These are phyloP conservation scores for Protosalanx chinensis DNA, from an alignment of 2,797 vertebrate species.

Conservation along the genomic window DNA sequence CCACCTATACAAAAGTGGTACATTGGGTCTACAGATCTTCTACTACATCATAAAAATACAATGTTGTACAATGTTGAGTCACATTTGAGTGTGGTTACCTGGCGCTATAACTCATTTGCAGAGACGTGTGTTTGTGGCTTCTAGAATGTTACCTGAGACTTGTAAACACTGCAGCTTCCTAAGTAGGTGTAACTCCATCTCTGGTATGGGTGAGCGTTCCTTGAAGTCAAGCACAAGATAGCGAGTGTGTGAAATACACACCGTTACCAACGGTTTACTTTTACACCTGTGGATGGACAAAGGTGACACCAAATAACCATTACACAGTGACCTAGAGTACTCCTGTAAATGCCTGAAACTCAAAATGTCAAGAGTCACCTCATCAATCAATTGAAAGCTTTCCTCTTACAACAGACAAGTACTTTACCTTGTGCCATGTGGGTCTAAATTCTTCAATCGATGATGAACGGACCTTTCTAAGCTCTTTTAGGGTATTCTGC, in stretches of 20 bases:
- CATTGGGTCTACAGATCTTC: neutral
- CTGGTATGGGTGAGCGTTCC: neutral
- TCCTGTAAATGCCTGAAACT: no score
- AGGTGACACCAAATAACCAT: conserved; percentile 14
- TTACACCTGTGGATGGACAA: conserved; percentile 35
- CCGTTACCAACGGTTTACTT: conserved; percentile 24
- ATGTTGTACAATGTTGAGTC: neutral
- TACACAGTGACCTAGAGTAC: conserved; percentile 6
- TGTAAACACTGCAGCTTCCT: neutral
- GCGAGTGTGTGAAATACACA: conserved; percentile 41
- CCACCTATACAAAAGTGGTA: neutral
- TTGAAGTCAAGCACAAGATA: conserved; percentile 10
- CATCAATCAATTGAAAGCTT: neutral
- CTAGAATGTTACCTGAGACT: neutral
- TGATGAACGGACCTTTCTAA: neutral
- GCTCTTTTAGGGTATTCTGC: neutral
- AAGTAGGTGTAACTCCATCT: conserved; percentile 5
- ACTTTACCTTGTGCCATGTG: conserved; percentile 37
- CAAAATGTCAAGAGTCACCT: neutral
- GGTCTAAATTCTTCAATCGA: neutral
- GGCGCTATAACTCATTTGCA: neutral
- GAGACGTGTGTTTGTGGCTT: neutral
- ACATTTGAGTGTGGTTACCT: neutral
- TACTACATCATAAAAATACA: neutral
- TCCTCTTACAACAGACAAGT: neutral